These are phyloP conservation scores for Scomberomorus guttatus DNA, from an alignment of 2,797 vertebrate species.

Conservation along the genomic window DNA sequence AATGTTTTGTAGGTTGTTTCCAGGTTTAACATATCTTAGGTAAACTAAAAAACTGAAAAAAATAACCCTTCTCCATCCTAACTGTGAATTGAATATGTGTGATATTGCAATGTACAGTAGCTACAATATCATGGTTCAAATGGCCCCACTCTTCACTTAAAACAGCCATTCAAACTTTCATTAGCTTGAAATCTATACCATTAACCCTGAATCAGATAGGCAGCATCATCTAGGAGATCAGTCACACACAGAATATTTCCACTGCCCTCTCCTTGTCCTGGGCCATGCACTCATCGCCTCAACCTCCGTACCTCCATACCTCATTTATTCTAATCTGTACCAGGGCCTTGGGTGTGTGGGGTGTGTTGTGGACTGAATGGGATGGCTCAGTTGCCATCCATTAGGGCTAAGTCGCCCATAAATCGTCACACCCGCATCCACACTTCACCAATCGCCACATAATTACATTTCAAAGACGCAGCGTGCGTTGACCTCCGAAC, in stretches of 20 bases:
- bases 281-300: constrained; percentile 51
- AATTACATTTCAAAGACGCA: constrained; percentile 81
- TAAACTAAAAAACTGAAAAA: neutral
- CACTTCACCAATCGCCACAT: constrained; percentile 76
- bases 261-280: constrained; percentile 74
- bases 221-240: constrained; percentile 39
- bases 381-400: constrained; percentile 56
- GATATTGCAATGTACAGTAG: neutral
- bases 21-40: constrained; percentile 3
- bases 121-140: neutral
- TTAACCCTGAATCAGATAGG: constrained; percentile 67
- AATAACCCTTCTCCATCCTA: neutral
- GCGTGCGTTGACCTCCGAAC: constrained; percentile 72
- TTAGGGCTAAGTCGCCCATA: constrained; percentile 68
- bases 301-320: constrained; percentile 33
- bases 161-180: constrained; percentile 31
- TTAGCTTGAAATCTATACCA: constrained; percentile 35
- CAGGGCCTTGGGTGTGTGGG: constrained; percentile 62
- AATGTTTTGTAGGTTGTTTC: constrained; percentile 9
- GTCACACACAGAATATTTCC: constrained; percentile 41
- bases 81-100: neutral
- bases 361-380: constrained; percentile 13
- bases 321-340: constrained; percentile 55
- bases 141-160: constrained; percentile 17
- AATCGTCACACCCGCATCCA: constrained; percentile 64